Percentiles rank a stretch among this genome's conserved stretches.
Conservation (phyloP, 1,140 invertebrate species). For the Zaprionus gabonicus region DNA sequence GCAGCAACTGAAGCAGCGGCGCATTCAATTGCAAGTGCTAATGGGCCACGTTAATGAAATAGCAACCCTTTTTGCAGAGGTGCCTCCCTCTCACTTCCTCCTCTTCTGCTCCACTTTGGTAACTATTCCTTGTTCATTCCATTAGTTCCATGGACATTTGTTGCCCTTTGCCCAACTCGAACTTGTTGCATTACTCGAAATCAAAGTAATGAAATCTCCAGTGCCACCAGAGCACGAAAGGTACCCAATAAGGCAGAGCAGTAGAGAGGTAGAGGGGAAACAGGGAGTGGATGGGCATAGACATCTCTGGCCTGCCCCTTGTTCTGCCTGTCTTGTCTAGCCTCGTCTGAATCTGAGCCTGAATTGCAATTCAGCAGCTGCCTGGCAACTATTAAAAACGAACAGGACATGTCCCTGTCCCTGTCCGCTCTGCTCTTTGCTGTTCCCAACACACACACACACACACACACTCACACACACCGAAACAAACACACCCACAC, state of each 20-base stretch:
- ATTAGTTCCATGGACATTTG: conserved; percentile 62
- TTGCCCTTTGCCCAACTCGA: conserved; percentile 37
- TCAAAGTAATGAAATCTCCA: conserved; percentile 58
- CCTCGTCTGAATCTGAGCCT: conserved; percentile 3
- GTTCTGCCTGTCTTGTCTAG: neutral
- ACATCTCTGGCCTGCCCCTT: conserved; percentile 4
- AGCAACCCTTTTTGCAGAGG: conserved; percentile 17
- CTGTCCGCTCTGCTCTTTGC: conserved; percentile 37
- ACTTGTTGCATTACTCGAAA: conserved; percentile 46
- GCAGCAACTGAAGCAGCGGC: conserved; percentile 24
- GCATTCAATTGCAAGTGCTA: conserved; percentile 79
- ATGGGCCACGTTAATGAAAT: conserved; percentile 80
- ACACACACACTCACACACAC: neutral
- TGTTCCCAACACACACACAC: conserved; percentile 4
- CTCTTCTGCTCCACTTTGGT: conserved; percentile 6
- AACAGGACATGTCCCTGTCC: conserved; percentile 11
- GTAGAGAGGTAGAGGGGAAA: neutral
- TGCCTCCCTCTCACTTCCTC: neutral
- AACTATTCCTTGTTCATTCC: conserved; percentile 45
- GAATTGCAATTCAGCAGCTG: conserved; percentile 43
- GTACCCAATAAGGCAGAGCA: conserved; percentile 4
- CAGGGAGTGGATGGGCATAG: neutral
- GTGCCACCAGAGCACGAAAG: conserved; percentile 12
- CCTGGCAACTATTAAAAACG: conserved; percentile 41
- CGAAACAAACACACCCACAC: neutral